phyloP scores from a whole-genome alignment of 2,797 vertebrate species.

The Enteromius paludinosus region DNA sequence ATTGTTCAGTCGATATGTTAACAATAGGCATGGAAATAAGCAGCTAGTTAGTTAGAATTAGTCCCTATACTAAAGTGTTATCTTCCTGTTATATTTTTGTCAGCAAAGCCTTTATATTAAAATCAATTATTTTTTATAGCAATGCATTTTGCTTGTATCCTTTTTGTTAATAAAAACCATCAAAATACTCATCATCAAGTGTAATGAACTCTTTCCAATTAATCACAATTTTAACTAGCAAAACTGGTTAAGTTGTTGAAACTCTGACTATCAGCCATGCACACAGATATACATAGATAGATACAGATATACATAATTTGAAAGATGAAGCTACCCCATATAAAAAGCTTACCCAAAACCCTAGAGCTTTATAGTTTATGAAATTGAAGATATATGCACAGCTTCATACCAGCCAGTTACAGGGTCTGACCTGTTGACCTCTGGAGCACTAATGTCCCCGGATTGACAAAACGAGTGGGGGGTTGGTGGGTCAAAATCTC shows the following conservation, averaged over 20 bases:
- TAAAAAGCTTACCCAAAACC: neutral
- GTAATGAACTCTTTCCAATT: neutral
- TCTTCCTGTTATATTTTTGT: neutral
- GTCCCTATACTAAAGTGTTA: too few relatives aligned
- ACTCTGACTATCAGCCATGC: neutral
- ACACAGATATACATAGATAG: too few relatives aligned
- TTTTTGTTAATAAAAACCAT: neutral
- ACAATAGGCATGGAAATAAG: too few relatives aligned
- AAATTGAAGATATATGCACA: conserved; percentile 1
- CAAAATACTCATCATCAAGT: neutral
- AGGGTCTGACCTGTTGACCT: conserved; percentile 43
- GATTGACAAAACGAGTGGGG: conserved; percentile 7
- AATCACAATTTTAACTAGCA: neutral
- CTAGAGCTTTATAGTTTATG: conserved; percentile 21
- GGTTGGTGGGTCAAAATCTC: conserved; percentile 24
- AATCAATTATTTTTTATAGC: neutral
- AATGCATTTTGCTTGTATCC: neutral
- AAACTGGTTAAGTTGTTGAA: conserved; percentile 1
- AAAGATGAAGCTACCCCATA: neutral
- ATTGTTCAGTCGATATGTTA: too few relatives aligned
- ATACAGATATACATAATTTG: neutral
- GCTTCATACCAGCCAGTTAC: conserved; percentile 39
- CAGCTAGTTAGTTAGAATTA: too few relatives aligned
- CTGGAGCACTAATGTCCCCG: conserved; percentile 26
- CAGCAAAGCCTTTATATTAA: neutral